phyloP scores from a whole-genome alignment of 2,113 vertebrate genomes.

The Dipodomys spectabilis region DNA sequence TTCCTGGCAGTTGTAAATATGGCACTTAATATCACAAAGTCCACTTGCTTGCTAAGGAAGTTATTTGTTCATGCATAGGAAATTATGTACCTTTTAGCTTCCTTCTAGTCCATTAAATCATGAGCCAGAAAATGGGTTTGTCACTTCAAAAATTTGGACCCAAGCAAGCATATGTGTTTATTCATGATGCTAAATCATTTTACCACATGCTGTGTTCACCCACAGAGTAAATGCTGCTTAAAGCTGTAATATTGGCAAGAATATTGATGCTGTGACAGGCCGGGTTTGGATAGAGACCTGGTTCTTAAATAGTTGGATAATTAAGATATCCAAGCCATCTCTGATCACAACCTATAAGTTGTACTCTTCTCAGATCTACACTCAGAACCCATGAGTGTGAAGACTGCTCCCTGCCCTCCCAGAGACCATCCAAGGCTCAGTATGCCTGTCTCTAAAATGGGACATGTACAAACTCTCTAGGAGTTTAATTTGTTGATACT shows the following conservation, averaged over 20 bases:
- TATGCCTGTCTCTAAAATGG: neutral
- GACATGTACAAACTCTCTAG: neutral
- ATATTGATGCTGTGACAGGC: slow-evolving; percentile 73
- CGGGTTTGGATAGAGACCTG: slow-evolving; percentile 65
- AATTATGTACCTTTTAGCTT: slow-evolving; percentile 81
- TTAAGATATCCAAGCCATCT: slow-evolving; percentile 79
- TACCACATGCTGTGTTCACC: slow-evolving; percentile 85
- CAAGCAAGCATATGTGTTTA: slow-evolving; percentile 85
- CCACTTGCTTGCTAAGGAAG: slow-evolving; percentile 66
- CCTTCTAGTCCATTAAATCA: slow-evolving; percentile 86
- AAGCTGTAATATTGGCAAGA: slow-evolving; percentile 84
- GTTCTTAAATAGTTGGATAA: slow-evolving; percentile 80
- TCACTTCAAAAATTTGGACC: slow-evolving; percentile 84
- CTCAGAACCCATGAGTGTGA: neutral
- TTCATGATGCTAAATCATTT: slow-evolving; percentile 86
- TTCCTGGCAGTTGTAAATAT: slow-evolving; percentile 73
- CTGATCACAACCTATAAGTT: slow-evolving; percentile 60
- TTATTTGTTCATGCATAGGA: slow-evolving; percentile 65
- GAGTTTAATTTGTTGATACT: neutral
- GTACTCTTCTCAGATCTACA: neutral
- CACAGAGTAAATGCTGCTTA: slow-evolving; percentile 86
- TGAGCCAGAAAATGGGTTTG: slow-evolving; percentile 84
- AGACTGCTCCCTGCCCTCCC: neutral
- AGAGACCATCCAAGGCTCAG: neutral
- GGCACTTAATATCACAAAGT: slow-evolving; percentile 70